Base-by-base conservation (phyloP, 2,113 vertebrate genomes). In the Megalops atlanticus region DNA sequence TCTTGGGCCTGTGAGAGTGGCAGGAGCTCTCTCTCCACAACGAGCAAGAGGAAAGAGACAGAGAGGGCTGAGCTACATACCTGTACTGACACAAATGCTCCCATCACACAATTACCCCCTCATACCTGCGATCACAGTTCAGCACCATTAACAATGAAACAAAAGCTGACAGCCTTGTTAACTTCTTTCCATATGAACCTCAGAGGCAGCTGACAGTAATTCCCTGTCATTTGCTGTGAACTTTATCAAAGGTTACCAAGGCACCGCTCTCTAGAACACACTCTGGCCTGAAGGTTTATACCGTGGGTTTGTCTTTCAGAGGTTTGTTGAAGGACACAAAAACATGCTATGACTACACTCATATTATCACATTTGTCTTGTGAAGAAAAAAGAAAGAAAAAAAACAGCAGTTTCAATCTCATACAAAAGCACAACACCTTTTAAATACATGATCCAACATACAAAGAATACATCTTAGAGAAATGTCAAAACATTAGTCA, bases 101-200 rank as follows among this genome's bases (percentile, higher is more conserved):
- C 1, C 91, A 87, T 92, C 88, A 87, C 81, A 91, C 92, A 94
- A 93, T 95, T 95, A 94, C 94, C 93, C 92, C 91, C 91, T 88
- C 88, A 89, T 92, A 92, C 92, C 90, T 89, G 91, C 92, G 93
- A 90, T 89, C 91, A 91, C 93, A 93, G 93, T 92, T 93, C 91
- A 91, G 91, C 90, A 77, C 86, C 0, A 82, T 88, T 70, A 86
- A 82, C 85, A 79, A 87, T 84, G 84, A 81, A 80, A 84, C 70
- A 39, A 39, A 79, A 80, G 69, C 58, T 64, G 58, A 71, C 69
- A 71, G 36, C 8, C 69, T 71, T 31, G 31, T 38, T 71, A 71
- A 38, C 69, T 18, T 58, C 54, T 58, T n/a, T n/a, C 16, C 24
- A n/a, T 24, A n/a, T 24, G 24, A 58, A 58, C 54, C 69, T 71